Evolutionary conservation across 2,888 invertebrate genomes (phyloP).

Genomic region (Apodemia hepburni): DNA sequence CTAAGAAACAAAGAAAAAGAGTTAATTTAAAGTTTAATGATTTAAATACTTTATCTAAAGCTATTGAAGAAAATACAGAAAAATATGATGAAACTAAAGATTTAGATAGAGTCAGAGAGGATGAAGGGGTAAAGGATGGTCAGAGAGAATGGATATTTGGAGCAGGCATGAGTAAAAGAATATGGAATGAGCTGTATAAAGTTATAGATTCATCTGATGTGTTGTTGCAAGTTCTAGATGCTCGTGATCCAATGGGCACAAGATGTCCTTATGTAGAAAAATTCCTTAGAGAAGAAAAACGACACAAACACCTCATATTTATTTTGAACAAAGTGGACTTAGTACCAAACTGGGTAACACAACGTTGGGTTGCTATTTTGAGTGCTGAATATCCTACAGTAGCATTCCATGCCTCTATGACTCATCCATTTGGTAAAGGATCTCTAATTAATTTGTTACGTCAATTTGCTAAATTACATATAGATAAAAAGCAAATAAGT

Average conservation of each 20-base stretch:
- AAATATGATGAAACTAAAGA: conserved; percentile 92
- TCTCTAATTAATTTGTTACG: conserved; percentile 96
- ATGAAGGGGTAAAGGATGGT: conserved; percentile 89
- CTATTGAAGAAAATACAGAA: conserved; percentile 85
- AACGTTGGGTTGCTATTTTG: conserved; percentile 97
- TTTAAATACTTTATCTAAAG: conserved; percentile 87
- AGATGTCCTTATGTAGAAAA: conserved; percentile 95
- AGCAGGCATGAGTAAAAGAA: conserved; percentile 97
- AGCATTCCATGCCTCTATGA: conserved; percentile 99
- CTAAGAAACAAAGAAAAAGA: conserved; percentile 94
- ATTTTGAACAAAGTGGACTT: conserved; percentile 98
- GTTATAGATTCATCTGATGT: conserved; percentile 99
- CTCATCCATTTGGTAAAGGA: conserved; percentile 98
- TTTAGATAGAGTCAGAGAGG: conserved; percentile 89
- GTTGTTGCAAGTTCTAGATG: conserved; percentile 96
- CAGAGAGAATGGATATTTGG: conserved; percentile 96
- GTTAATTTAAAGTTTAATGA: conserved; percentile 90
- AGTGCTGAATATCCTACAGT: conserved; percentile 98
- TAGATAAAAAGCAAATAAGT: conserved; percentile 98
- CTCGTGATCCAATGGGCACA: conserved; percentile 98
- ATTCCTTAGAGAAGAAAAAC: conserved; percentile 95
- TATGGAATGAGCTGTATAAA: conserved; percentile 99
- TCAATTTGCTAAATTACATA: conserved; percentile 96
- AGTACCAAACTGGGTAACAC: conserved; percentile 98
- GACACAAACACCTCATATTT: conserved; percentile 98